phyloP scores from a whole-genome alignment of 2,888 invertebrate species.

The Drepanosiphum platanoidis region DNA sequence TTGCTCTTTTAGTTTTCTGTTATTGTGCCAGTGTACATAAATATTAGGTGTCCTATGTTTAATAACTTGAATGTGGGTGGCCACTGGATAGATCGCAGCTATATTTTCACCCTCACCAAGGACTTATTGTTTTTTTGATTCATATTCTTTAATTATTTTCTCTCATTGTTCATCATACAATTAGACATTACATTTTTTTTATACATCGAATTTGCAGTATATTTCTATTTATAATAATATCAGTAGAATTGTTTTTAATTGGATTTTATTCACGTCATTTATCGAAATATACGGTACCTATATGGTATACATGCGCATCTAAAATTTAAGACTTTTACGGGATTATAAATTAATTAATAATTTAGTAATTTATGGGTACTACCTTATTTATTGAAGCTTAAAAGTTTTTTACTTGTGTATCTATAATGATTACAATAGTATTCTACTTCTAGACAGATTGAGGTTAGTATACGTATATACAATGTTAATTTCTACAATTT shows the following conservation, averaged over 20 bases:
- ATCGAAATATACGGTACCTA: too few species aligned
- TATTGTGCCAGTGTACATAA: background rate
- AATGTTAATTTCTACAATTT: too few species aligned
- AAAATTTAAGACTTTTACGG: too few species aligned
- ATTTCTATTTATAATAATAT: background rate
- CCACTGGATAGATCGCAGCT: background rate
- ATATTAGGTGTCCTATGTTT: background rate
- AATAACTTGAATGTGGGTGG: conserved; percentile 42
- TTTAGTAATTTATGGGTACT: too few species aligned
- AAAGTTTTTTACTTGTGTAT: too few species aligned
- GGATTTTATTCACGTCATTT: background rate
- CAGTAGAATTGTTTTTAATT: background rate
- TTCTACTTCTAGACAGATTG: too few species aligned
- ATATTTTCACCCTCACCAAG: conserved; percentile 9
- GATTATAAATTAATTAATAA: too few species aligned
- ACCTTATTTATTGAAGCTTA: too few species aligned
- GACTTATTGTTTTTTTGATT: background rate
- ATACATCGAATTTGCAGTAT: background rate
- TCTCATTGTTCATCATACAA: background rate
- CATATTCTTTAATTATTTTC: background rate
- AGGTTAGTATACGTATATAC: too few species aligned
- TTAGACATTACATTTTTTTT: background rate
- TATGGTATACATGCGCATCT: too few species aligned
- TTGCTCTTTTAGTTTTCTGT: background rate
- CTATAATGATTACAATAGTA: too few species aligned